phyloP scores from a whole-genome alignment of 2,888 invertebrate species.

The Drosophila bunnanda region DNA sequence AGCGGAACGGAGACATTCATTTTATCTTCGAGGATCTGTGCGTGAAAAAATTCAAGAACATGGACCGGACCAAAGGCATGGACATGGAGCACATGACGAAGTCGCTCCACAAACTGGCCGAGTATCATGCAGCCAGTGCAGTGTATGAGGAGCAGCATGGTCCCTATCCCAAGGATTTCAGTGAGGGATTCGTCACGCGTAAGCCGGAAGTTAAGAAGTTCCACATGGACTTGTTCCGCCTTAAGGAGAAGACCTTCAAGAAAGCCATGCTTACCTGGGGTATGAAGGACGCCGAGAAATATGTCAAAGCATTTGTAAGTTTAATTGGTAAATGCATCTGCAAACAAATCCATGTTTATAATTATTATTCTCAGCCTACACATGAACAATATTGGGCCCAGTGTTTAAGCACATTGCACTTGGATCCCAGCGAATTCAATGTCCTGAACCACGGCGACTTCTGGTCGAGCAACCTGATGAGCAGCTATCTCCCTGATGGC shows the following conservation, averaged over 20 bases:
- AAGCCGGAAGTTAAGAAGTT: conserved; percentile 3
- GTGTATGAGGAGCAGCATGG: conserved; percentile 75
- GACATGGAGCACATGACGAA: conserved; percentile 74
- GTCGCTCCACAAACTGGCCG: conserved; percentile 74
- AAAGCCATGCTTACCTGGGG: conserved; percentile 73
- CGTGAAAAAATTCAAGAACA: conserved; percentile 62
- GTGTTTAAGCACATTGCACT: conserved; percentile 36
- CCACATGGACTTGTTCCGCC: conserved; percentile 18
- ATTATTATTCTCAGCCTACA: conserved; percentile 55
- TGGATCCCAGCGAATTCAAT: conserved; percentile 64
- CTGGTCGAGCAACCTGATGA: conserved; percentile 83
- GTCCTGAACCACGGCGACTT: conserved; percentile 82
- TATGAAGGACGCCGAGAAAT: conserved; percentile 63
- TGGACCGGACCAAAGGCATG: conserved; percentile 76
- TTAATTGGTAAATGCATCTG: too few relatives aligned
- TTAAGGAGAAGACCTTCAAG: conserved; percentile 38
- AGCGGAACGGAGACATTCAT: conserved; percentile 56
- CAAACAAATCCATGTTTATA: neutral
- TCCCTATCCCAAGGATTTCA: conserved; percentile 60
- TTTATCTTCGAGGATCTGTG: conserved; percentile 81
- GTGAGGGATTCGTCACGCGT: conserved; percentile 57
- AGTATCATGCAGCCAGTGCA: conserved; percentile 82
- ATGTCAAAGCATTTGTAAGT: conserved; percentile 67
- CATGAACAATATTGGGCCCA: conserved; percentile 65
- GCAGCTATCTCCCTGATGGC: conserved; percentile 63